Evolutionary conservation across 2,113 vertebrate genomes (phyloP), one percentile per base, ranked within the genome.

Genomic region (Catharus minimus): DNA sequence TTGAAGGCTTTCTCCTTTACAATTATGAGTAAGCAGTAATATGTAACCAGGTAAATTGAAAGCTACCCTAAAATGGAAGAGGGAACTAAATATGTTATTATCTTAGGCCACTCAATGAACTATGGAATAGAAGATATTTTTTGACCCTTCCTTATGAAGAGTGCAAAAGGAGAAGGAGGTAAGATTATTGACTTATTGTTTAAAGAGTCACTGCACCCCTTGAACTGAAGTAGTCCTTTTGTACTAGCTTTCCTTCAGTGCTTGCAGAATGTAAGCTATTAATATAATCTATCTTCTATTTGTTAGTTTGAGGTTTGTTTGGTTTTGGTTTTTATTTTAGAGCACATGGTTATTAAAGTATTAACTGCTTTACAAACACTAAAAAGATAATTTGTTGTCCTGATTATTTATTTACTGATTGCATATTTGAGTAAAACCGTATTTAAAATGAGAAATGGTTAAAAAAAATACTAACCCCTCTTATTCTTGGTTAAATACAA

Each of bases 1-100:
- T 99, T 33, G 99, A 99, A 96, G 99, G 99, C 41, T 99, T 99
- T 95, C 98, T 99, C 65, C 98, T 99, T 83, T 99, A 98, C 95
- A 99, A 98, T 94, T 97, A 99, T 90, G 97, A 98, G 99, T 99
- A 98, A 97, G 97, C 46, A 52, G 60, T 41, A 43, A 57, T 77
- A 72, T 33, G 7, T 84, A 78, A 61, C 14, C 33, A 68, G 15
- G 5, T 75, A 38, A 68, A 57, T 72, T 72, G 75, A 91, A 79
- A 79, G 27, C 33, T 57, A 33, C 24, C 13, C 28, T 68, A 65
- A 84, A 86, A 78, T 50, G 28, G 55, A 74, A 79, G 28, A 72
- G 9, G 26, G 11, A 33, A 61, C 21, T 87, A 89, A 97, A 55
- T 58, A 33, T 94, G 11, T 93, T 96, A 38, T 83, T 94, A 22